A percentile compares a stretch with the other conserved stretches of the same genome.
These are phyloP conservation scores for Anguilla megastoma DNA, from an alignment of 2,797 vertebrate genomes.

Conservation along the genomic window DNA sequence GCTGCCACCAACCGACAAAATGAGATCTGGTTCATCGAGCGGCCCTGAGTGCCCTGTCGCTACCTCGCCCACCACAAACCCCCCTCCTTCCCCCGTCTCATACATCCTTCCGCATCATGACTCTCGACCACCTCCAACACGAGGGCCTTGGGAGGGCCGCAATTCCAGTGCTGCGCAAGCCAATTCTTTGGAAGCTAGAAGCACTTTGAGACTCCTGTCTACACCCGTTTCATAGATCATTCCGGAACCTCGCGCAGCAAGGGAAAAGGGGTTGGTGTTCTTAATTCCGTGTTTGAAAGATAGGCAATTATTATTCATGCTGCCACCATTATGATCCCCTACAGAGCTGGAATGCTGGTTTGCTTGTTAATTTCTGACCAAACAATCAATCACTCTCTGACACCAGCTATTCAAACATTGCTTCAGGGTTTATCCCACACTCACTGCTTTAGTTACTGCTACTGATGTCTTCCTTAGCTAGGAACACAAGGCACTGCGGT, in stretches of 20 bases:
- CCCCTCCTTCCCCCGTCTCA: constrained; percentile 14
- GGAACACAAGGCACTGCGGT: background rate
- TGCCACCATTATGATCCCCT: background rate
- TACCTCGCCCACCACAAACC: constrained; percentile 17
- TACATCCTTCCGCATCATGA: background rate
- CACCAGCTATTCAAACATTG: background rate
- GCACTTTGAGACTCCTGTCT: background rate
- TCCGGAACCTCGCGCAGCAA: background rate
- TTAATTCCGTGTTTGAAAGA: background rate
- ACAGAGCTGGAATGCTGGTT: background rate
- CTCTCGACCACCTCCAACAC: background rate
- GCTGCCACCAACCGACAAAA: constrained; percentile 79
- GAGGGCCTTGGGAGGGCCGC: background rate
- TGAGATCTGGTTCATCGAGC: constrained; percentile 87
- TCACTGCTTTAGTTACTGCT: background rate
- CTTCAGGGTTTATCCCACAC: background rate
- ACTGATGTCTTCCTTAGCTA: background rate
- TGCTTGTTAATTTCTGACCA: background rate
- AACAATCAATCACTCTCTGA: background rate
- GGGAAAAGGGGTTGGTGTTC: background rate
- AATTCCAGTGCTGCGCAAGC: constrained; percentile 19
- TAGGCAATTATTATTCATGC: background rate
- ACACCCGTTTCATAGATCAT: background rate
- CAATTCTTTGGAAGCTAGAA: background rate
- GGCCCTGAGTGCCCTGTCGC: constrained; percentile 55